These are phyloP conservation scores for Cacatua alba DNA, from an alignment of 2,113 vertebrate species.

Conservation along the genomic window DNA sequence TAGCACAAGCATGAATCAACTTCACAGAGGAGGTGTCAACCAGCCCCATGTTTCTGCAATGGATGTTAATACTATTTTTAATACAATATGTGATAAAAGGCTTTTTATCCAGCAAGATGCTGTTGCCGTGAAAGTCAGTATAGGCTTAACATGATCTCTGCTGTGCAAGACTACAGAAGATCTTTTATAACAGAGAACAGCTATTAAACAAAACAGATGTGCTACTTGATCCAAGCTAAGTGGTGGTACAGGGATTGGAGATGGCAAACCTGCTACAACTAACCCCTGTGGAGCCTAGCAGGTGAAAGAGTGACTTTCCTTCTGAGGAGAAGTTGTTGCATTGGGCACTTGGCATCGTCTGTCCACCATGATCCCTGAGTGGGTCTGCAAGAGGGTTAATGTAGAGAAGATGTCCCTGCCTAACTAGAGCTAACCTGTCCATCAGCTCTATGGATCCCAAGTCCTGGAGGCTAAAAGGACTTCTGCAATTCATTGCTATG, in stretches of 20 bases:
- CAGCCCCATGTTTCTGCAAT: not conserved
- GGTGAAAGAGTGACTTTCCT: not conserved
- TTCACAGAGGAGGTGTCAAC: slow-evolving; percentile 46
- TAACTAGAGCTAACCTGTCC: not conserved
- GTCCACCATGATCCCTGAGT: rapidly evolving
- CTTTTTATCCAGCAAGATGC: not conserved
- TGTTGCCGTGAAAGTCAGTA: not conserved
- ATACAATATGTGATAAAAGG: not conserved
- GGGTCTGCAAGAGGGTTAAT: not conserved
- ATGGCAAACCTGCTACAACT: not conserved
- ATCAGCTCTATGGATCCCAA: not conserved
- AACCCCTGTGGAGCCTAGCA: not conserved
- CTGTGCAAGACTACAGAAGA: not conserved
- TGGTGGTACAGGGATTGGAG: not conserved
- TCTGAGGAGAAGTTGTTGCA: not conserved
- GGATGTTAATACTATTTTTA: not conserved
- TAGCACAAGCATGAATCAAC: slow-evolving; percentile 53
- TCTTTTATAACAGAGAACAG: not conserved
- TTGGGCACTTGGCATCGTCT: not conserved
- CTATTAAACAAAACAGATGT: not conserved
- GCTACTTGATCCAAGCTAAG: not conserved
- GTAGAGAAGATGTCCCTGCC: not conserved
- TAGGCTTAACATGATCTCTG: not conserved
- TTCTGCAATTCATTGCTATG: not conserved
- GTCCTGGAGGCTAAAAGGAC: not conserved